A percentile compares a stretch with the other conserved stretches of the same genome.
Conservation (phyloP, 2,797 vertebrate species). For the Argentina silus region DNA sequence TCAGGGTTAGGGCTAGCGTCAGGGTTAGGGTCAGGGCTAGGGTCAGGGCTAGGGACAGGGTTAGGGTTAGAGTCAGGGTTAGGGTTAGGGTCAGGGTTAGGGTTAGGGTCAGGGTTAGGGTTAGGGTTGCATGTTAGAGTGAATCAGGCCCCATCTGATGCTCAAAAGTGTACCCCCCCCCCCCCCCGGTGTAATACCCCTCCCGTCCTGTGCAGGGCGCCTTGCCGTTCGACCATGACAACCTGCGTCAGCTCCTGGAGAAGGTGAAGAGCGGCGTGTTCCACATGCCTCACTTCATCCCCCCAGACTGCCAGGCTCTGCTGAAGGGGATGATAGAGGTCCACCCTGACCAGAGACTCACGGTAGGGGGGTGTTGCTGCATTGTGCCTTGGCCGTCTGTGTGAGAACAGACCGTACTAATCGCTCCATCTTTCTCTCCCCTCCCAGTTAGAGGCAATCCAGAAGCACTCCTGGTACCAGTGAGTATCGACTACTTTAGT, state of each 20-base stretch:
- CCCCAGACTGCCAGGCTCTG: slow-evolving; percentile 89
- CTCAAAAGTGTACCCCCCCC: neutral
- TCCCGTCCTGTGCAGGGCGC: slow-evolving; percentile 77
- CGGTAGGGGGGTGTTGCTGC: slow-evolving; percentile 67
- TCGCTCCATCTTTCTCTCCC: slow-evolving; percentile 64
- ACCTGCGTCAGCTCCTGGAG: slow-evolving; percentile 91
- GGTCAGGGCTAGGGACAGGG: too few relatives aligned
- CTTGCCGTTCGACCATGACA: slow-evolving; percentile 92
- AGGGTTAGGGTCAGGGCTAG: too few relatives aligned
- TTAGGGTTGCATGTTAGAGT: neutral
- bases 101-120: too few relatives aligned
- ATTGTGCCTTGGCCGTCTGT: slow-evolving; percentile 4
- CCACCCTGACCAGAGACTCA: slow-evolving; percentile 90
- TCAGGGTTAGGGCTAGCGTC: too few relatives aligned
- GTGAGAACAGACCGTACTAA: slow-evolving; percentile 67
- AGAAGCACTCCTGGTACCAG: slow-evolving; percentile 95
- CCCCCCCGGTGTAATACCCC: neutral
- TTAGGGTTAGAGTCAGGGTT: too few relatives aligned
- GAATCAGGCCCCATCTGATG: neutral
- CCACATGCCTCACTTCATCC: slow-evolving; percentile 95
- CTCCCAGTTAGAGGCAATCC: slow-evolving; percentile 88
- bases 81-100: too few relatives aligned
- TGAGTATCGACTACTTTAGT: slow-evolving; percentile 76
- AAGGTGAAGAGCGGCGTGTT: slow-evolving; percentile 94
- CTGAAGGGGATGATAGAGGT: slow-evolving; percentile 92